Base-by-base conservation (phyloP, 92 coral and sea anemone species). In the Epizoanthus scotinus region DNA sequence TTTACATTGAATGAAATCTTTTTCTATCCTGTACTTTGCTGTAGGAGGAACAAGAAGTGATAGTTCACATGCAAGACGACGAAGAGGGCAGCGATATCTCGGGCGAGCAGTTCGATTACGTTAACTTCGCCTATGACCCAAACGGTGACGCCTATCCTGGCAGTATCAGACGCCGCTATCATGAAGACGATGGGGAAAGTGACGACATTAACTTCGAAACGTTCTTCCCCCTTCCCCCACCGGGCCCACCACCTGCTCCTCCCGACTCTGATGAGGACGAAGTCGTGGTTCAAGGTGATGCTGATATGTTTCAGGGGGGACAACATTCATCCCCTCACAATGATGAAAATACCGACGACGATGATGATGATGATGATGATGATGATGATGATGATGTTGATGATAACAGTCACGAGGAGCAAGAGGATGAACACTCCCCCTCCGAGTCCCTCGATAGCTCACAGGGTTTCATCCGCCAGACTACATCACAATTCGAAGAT, bases 191-290 rank as follows among this genome's bases (percentile, higher is more conserved):
- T 6, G 18, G 59, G 40, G 85, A 79, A 50, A 42, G 70, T 21
- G 83, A 52, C 36, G 87, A 83, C 15, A 19, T 34, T 8, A 70
- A 70, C 56, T 83, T 83, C 40, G 77, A 79, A 3, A 70, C 83
- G 47, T 91, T 89, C 69, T 78, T 91, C 25, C 96, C 96, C 3
- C 96, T 90, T 52, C 93, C 93, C 3, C 96, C 96, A 4, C 52
- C 67, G 0, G 75, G 72, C 3, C 93, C 93, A 21, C 96, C 96
- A 36, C 96, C 96, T 26, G 73, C 88, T 6, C 86, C 89, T 19
- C 96, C 96, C 18, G 85, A 80, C 22, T 80, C 83, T 26, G 93
- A 86, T 28, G 68, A 65, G 26, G 70, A 59, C 14, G 81, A 61
- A 6, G 15, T 38, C 13, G 18, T 20, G 22, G 66, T 31, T 0